Conservation (phyloP, 2,113 vertebrate species). For the Hystrix brachyura region DNA sequence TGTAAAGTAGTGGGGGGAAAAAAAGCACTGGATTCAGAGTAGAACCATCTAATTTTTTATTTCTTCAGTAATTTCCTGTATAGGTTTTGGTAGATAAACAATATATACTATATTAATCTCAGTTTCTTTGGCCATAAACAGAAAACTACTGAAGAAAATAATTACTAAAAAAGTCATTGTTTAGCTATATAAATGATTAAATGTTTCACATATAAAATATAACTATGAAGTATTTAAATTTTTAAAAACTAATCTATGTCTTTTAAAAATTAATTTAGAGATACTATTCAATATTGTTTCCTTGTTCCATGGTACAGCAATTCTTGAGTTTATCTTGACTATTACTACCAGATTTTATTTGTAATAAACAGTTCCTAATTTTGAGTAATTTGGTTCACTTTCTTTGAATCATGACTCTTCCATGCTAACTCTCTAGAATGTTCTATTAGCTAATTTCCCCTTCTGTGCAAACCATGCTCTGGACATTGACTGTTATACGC, state of each 20-base stretch:
- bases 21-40: not conserved
- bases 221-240: not conserved
- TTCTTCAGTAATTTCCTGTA: not conserved
- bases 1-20: not conserved
- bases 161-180: not conserved
- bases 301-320: not conserved
- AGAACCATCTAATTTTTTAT: not conserved
- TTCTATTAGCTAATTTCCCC: not conserved
- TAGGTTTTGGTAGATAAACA: not conserved
- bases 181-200: not conserved
- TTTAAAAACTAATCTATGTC: not conserved
- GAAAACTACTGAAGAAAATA: not conserved
- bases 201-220: not conserved
- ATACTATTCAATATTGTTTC: not conserved
- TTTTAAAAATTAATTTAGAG: not conserved
- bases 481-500: not conserved
- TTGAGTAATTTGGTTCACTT: not conserved
- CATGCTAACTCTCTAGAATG: not conserved
- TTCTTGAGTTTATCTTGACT: not conserved
- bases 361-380: not conserved
- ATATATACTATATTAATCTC: not conserved
- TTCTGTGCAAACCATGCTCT: not conserved
- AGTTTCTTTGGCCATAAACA: not conserved
- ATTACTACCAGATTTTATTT: not conserved
- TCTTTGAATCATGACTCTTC: not conserved